Percentiles rank a stretch among this genome's conserved stretches.
Conservation (phyloP, 2,888 invertebrate species). For the Eilema caniola region DNA sequence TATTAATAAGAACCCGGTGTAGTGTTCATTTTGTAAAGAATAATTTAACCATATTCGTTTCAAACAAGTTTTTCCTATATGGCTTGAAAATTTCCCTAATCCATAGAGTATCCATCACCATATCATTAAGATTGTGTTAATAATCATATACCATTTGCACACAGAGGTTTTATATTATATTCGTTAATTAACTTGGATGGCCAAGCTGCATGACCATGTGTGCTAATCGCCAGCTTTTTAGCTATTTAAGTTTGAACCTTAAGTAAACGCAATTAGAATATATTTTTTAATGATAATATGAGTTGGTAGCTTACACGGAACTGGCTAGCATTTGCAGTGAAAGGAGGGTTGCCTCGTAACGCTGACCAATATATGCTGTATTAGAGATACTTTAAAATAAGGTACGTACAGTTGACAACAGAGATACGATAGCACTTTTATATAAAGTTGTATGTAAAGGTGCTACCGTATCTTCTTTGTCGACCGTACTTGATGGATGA, state of each 20-base stretch:
- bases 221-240: slow-evolving; percentile 34
- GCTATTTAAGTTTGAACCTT: slow-evolving; percentile 21
- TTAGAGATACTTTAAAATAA: neutral
- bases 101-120: slow-evolving; percentile 5
- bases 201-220: slow-evolving; percentile 42
- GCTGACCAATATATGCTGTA: slow-evolving; percentile 15
- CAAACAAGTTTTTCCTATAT: slow-evolving; percentile 26
- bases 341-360: slow-evolving; percentile 57
- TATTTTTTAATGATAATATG: slow-evolving; percentile 16
- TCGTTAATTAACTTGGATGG: slow-evolving; percentile 41
- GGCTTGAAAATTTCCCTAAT: neutral
- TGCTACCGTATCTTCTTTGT: too few species aligned
- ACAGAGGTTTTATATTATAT: slow-evolving; percentile 37
- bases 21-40: neutral
- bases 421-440: too few species aligned
- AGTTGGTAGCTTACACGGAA: slow-evolving; percentile 54
- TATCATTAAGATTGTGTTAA: slow-evolving; percentile 12
- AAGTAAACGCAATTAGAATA: neutral
- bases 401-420: too few species aligned
- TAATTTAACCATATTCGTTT: neutral
- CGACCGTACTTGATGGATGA: neutral
- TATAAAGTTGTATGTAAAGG: too few species aligned
- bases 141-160: slow-evolving; percentile 26
- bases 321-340: slow-evolving; percentile 50
- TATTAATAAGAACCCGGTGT: neutral